Percentiles rank a stretch among this genome's conserved stretches.
These are phyloP conservation scores for Sthenelais limicola DNA, from an alignment of 2,888 invertebrate species.

Conservation along the genomic window DNA sequence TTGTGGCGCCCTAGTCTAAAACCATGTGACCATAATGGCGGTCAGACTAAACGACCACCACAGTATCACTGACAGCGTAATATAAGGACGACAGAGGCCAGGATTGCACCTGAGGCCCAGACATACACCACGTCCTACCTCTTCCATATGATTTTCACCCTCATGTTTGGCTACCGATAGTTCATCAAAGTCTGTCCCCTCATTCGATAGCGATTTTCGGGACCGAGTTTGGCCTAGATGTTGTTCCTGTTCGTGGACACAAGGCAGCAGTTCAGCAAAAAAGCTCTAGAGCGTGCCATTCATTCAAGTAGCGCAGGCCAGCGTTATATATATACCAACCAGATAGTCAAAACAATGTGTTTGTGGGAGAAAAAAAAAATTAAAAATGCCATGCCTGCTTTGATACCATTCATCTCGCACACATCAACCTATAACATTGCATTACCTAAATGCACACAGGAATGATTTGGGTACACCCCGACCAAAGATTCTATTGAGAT, in stretches of 20 bases:
- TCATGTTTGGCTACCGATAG: constrained; percentile 29
- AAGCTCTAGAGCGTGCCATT: no score
- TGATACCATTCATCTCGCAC: no score
- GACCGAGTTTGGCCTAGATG: constrained; percentile 18
- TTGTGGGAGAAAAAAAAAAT: no score
- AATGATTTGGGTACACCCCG: no score
- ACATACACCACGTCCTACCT: constrained; percentile 26
- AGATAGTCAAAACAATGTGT: no score
- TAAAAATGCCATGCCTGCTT: no score
- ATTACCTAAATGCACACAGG: no score
- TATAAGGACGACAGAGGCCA: constrained; percentile 28
- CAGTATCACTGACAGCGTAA: constrained; percentile 37
- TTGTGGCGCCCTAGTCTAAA: constrained; percentile 11
- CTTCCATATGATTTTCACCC: constrained; percentile 32
- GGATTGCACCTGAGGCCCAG: neutral
- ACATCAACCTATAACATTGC: no score
- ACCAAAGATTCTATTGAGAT: no score
- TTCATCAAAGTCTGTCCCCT: constrained; percentile 25
- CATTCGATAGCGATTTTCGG: neutral
- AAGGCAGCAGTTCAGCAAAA: no score
- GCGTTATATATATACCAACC: no score
- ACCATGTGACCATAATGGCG: constrained; percentile 25
- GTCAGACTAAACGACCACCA: constrained; percentile 30
- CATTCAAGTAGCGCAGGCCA: no score
- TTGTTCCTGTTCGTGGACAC: constrained; percentile 37